A percentile compares a stretch with the other conserved stretches of the same genome.
Conservation (phyloP, 2,888 invertebrate genomes). For the Dicyrtomina minuta region DNA sequence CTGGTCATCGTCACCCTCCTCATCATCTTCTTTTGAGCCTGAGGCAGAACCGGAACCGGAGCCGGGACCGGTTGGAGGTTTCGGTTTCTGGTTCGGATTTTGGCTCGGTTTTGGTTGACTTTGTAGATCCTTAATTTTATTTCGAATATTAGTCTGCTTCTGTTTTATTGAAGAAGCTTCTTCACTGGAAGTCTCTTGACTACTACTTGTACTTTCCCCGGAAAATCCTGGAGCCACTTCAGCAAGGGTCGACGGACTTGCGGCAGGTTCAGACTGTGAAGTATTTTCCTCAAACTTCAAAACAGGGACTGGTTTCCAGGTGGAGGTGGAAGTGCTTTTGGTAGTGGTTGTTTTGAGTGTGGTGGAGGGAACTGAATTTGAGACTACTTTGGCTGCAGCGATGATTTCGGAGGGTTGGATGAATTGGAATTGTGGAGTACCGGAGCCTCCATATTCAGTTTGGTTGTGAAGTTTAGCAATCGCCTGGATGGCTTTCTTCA, state of each 20-base stretch:
- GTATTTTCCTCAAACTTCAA: background rate
- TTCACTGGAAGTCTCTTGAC: background rate
- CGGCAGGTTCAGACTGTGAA: background rate
- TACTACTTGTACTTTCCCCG: too few species aligned
- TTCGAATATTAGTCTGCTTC: background rate
- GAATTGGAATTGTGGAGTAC: background rate
- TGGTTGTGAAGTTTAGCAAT: slow-evolving; percentile 18
- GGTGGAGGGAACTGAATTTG: too few species aligned
- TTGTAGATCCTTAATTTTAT: background rate
- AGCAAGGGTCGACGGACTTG: too few species aligned
- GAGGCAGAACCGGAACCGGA: too few species aligned
- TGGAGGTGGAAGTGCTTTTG: background rate
- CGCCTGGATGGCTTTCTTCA: slow-evolving; percentile 21
- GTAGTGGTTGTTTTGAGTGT: too few species aligned
- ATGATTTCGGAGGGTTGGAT: too few species aligned
- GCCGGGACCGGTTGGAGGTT: too few species aligned
- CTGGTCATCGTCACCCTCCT: background rate
- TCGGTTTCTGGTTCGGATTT: background rate
- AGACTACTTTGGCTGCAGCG: too few species aligned
- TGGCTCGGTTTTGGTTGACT: background rate
- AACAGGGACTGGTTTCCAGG: background rate
- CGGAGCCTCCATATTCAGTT: background rate
- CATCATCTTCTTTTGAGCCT: background rate
- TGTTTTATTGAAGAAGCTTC: background rate
- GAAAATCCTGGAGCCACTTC: too few species aligned